Evolutionary conservation across 2,113 vertebrate genomes (phyloP).

Genomic region (Electrona antarctica): DNA sequence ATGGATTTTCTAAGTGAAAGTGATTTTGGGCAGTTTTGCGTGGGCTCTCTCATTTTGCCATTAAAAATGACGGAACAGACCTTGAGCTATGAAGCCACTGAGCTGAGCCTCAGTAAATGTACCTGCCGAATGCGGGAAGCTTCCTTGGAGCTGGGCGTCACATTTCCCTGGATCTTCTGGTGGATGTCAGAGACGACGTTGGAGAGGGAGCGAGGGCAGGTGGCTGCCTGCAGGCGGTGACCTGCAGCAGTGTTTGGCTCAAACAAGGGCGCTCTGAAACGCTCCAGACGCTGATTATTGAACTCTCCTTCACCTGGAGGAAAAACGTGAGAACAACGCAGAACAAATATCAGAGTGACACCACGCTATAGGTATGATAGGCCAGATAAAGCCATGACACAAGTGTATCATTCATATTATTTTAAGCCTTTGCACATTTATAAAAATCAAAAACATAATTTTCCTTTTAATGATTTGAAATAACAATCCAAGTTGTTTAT

Average conservation of each 20-base stretch:
- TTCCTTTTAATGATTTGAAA: no score
- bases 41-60: no score
- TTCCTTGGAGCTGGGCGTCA: conserved; percentile 70
- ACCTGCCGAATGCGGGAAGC: conserved; percentile 76
- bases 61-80: no score
- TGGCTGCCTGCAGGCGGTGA: conserved; percentile 1
- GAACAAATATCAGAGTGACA: not conserved
- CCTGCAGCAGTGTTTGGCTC: conserved; percentile 13
- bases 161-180: conserved; percentile 65
- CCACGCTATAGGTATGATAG: not conserved
- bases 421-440: no score
- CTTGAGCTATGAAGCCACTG: no score
- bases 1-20: no score
- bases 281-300: conserved; percentile 65
- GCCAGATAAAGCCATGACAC: no score
- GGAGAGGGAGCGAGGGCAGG: conserved; percentile 51
- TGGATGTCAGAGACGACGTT: conserved; percentile 69
- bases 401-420: no score
- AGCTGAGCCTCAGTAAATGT: not conserved
- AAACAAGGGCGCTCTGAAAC: conserved; percentile 59
- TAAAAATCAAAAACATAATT: no score
- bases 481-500: no score
- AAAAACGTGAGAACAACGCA: conserved; percentile 2
- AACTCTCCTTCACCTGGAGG: conserved; percentile 70
- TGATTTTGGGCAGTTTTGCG: no score